Base-by-base conservation (phyloP, 2,113 vertebrate species). In the Neoarius graeffei region DNA sequence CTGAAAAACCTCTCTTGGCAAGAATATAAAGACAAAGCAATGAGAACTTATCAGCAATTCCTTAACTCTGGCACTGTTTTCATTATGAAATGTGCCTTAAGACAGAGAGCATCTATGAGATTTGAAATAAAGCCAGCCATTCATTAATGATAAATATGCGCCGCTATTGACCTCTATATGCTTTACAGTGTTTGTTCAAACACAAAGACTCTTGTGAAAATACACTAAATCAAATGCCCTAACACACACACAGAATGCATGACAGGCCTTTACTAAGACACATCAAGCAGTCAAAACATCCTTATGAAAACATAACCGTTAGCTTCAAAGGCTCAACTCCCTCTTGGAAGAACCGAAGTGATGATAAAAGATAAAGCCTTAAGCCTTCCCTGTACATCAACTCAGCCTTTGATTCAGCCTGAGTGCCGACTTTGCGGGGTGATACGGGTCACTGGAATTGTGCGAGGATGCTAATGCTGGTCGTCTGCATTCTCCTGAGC, bases 351-450 rank as follows among this genome's bases (percentile, higher is more conserved):
- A 66, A 86, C 19, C 71, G 48, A 71, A 88, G 84, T 42, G 20
- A 56, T 84, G 85, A 88, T 89, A 81, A 88, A 88, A 90, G 89
- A 90, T 88, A 84, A 90, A 88, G 85, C 87, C 84, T 86, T 86
- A 77, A 88, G 81, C 87, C 66, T 86, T 90, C 84, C 84, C 84
- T 90, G 81, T 90, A 88, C 82, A 87, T 90, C 81, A 85, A 59
- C 85, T 6, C 54, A 79, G 85, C 76, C 89, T 89, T 90, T 90
- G 89, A 90, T 90, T 88, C 59, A 59, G 80, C 10, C 62, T 27
- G 30, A 81, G 84, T 81, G 48, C 62, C 25, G 64, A 64, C 81
- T 84, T 87, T 30, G 81, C 17, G 35, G 2, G 77, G 42, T 56
- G 42, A 64, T 23, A 35, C n/a, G 50, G 85, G 60, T 86, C 81